phyloP scores from a whole-genome alignment of 2,113 vertebrate species.

The Gorsachius goisagi region DNA sequence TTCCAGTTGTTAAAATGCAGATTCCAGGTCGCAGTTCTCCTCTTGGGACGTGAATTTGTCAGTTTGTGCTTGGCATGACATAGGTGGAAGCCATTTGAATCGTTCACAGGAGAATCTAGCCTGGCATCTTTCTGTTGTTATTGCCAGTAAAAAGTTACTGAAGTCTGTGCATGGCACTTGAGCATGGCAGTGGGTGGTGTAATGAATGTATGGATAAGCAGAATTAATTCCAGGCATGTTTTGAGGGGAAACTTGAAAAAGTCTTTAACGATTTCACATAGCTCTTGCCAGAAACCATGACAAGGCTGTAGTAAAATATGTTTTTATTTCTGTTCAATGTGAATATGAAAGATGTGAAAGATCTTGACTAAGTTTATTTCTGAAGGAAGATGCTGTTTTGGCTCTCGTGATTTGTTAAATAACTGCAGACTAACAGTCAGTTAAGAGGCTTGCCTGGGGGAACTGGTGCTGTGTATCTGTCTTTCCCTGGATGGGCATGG shows the following conservation, averaged over 20 bases:
- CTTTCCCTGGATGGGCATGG: neutral
- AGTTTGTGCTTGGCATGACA: neutral
- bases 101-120: neutral
- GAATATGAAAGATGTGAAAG: neutral
- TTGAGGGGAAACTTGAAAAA: neutral
- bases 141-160: neutral
- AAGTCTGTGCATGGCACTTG: neutral
- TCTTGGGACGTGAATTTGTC: neutral
- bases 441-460: neutral
- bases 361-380: neutral
- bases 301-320: neutral
- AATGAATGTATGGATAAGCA: neutral
- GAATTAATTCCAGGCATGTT: neutral
- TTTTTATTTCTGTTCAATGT: neutral
- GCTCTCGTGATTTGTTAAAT: neutral
- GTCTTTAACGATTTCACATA: neutral
- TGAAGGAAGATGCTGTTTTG: neutral
- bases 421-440: neutral
- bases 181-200: neutral
- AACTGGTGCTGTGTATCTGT: neutral
- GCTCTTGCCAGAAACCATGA: neutral
- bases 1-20: neutral
- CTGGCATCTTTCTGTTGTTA: neutral
- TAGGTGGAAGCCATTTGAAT: neutral
- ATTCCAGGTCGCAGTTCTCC: neutral